These are phyloP conservation scores for Pinctada fucata DNA, from an alignment of 2,888 invertebrate species.

Conservation along the genomic window DNA sequence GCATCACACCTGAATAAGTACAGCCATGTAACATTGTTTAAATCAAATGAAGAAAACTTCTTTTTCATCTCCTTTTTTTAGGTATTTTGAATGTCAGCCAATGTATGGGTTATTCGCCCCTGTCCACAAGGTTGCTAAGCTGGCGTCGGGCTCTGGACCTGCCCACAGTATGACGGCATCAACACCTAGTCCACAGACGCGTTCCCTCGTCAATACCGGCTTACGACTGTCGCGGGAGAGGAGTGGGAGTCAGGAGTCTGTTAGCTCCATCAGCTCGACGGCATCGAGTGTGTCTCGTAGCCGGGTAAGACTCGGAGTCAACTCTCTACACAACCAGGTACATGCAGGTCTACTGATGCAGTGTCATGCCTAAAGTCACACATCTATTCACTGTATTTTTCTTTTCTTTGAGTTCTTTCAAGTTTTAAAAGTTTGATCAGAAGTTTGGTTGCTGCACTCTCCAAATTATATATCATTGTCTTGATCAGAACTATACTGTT, in stretches of 20 bases:
- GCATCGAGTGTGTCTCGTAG: conserved; percentile 76
- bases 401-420: neutral
- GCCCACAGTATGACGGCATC: conserved; percentile 26
- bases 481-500: neutral
- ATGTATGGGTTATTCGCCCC: conserved; percentile 96
- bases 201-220: conserved; percentile 61
- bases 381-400: neutral
- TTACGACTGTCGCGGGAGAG: conserved; percentile 67
- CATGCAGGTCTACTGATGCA: conserved; percentile 68
- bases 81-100: conserved; percentile 95
- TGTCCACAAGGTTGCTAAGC: conserved; percentile 89
- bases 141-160: conserved; percentile 72
- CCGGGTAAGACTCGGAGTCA: conserved; percentile 88
- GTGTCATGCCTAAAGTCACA: neutral
- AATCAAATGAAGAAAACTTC: neutral
- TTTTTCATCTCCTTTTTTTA: conserved; percentile 34
- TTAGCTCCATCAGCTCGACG: conserved; percentile 87
- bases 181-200: conserved; percentile 58
- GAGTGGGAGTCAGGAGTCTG: conserved; percentile 85
- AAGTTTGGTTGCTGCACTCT: neutral
- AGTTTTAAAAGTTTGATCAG: neutral
- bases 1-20: too few relatives aligned
- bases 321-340: conserved; percentile 76
- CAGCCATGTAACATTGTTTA: too few relatives aligned
- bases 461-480: neutral